Evolutionary conservation across 1,140 invertebrate genomes (phyloP).

Genomic region (Manduca sexta): DNA sequence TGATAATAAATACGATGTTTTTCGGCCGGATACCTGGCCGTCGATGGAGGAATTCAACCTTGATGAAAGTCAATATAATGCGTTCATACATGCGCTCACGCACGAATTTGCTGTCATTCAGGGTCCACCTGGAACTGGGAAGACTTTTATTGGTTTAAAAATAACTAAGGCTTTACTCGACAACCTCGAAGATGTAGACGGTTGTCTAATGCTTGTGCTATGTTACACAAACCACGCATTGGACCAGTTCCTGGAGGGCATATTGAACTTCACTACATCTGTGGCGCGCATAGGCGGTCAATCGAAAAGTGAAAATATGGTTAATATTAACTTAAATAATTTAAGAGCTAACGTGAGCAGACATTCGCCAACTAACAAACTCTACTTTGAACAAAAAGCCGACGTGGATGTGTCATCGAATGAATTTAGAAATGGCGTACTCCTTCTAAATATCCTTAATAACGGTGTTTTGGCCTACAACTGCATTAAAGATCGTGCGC

Average conservation of each 20-base stretch:
- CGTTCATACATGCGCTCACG: constrained; percentile 65
- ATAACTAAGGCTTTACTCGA: constrained; percentile 76
- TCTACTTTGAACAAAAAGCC: constrained; percentile 9
- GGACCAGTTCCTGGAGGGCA: constrained; percentile 90
- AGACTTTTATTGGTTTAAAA: constrained; percentile 83
- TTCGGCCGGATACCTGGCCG: constrained; percentile 73
- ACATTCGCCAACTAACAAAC: constrained; percentile 3
- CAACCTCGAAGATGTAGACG: constrained; percentile 45
- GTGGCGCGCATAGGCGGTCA: constrained; percentile 84
- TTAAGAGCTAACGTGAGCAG: constrained; percentile 36
- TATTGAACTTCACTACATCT: constrained; percentile 71
- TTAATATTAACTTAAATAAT: constrained; percentile 65
- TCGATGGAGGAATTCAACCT: constrained; percentile 53
- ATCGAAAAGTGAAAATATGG: constrained; percentile 75
- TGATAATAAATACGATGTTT: neutral
- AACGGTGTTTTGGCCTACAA: constrained; percentile 26
- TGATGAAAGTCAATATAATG: constrained; percentile 74
- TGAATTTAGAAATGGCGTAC: constrained; percentile 22
- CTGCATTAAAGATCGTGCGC: constrained; percentile 15
- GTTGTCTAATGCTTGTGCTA: constrained; percentile 81
- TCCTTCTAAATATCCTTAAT: constrained; percentile 25
- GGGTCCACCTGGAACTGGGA: constrained; percentile 87
- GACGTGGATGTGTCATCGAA: constrained; percentile 8
- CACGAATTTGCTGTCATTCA: constrained; percentile 85
- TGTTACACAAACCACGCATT: constrained; percentile 92